Percentiles rank a stretch among this genome's conserved stretches.
These are phyloP conservation scores for Phortica okadai DNA, from an alignment of 2,888 invertebrate species.

Conservation along the genomic window DNA sequence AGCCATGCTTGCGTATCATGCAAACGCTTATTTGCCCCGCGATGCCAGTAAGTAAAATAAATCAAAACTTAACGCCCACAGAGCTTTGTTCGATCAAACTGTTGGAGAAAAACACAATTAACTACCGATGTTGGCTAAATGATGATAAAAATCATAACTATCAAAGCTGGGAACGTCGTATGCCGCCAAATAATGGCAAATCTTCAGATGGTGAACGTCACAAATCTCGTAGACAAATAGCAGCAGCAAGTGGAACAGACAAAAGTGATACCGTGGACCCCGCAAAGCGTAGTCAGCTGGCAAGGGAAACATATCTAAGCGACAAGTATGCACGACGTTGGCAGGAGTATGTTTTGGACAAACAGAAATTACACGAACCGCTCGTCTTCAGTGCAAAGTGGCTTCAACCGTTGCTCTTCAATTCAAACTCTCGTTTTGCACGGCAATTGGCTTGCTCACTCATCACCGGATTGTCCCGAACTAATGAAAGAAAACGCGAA, in stretches of 20 bases:
- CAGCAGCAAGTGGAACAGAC: slow-evolving; percentile 38
- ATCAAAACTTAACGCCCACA: slow-evolving; percentile 79
- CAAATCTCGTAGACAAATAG: slow-evolving; percentile 60
- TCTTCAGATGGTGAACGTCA: slow-evolving; percentile 56
- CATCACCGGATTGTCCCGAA: slow-evolving; percentile 88
- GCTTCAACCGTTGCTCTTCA: slow-evolving; percentile 94
- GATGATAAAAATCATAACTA: slow-evolving; percentile 84
- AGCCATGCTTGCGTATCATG: slow-evolving; percentile 95
- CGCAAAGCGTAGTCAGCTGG: slow-evolving; percentile 41
- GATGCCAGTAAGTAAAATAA: slow-evolving; percentile 78
- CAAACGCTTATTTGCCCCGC: slow-evolving; percentile 87
- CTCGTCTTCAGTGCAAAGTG: slow-evolving; percentile 82
- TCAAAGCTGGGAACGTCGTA: slow-evolving; percentile 83
- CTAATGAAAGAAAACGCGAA: slow-evolving; percentile 82
- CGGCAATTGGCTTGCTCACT: slow-evolving; percentile 93
- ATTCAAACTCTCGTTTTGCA: slow-evolving; percentile 91
- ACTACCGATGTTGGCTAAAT: slow-evolving; percentile 85
- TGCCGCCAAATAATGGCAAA: slow-evolving; percentile 77
- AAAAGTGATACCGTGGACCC: slow-evolving; percentile 39
- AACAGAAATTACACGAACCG: slow-evolving; percentile 73
- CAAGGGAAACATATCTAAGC: slow-evolving; percentile 79
- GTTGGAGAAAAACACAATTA: slow-evolving; percentile 82
- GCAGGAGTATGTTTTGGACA: slow-evolving; percentile 77
- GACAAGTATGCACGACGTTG: slow-evolving; percentile 87
- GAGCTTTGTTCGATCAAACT: slow-evolving; percentile 78